Percentiles rank a stretch among this genome's conserved stretches.
phyloP scores from a whole-genome alignment of 1,140 invertebrate species.

The Zaprionus africanus region DNA sequence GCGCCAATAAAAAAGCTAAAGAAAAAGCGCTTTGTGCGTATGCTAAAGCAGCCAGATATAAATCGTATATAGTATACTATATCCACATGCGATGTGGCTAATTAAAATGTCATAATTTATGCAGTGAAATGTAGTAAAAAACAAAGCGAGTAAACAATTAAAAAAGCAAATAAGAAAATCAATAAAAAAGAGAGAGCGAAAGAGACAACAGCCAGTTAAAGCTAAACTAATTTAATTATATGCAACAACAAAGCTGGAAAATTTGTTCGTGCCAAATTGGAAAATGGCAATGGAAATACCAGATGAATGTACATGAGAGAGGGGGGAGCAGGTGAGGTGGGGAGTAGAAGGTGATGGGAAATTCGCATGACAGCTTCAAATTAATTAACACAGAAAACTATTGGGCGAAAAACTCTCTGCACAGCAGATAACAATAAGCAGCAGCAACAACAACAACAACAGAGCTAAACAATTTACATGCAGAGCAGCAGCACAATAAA shows the following conservation, averaged over 20 bases:
- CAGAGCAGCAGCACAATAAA: slow-evolving; percentile 46
- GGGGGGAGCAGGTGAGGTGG: slow-evolving; percentile 38
- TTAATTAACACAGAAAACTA: slow-evolving; percentile 82
- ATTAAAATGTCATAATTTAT: slow-evolving; percentile 62
- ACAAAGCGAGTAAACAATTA: slow-evolving; percentile 23
- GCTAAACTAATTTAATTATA: slow-evolving; percentile 51
- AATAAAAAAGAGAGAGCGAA: slow-evolving; percentile 3
- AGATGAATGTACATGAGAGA: background rate
- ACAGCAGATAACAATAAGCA: slow-evolving; percentile 43
- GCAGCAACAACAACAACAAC: slow-evolving; percentile 13
- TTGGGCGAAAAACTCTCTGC: slow-evolving; percentile 50
- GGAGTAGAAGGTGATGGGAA: slow-evolving; percentile 56
- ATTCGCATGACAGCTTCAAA: slow-evolving; percentile 73
- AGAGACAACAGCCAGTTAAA: slow-evolving; percentile 20
- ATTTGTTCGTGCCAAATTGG: slow-evolving; percentile 9
- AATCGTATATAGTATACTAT: background rate
- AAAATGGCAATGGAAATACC: slow-evolving; percentile 26
- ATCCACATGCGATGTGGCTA: slow-evolving; percentile 10
- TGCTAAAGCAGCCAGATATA: background rate
- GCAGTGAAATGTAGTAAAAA: slow-evolving; percentile 13
- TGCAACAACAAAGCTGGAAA: slow-evolving; percentile 35
- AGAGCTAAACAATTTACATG: slow-evolving; percentile 43
- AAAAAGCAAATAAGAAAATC: slow-evolving; percentile 27
- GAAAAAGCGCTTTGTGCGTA: background rate
- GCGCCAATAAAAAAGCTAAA: slow-evolving; percentile 10